Conservation (phyloP, 2,888 invertebrate genomes). For the Geophilus truncorum region DNA sequence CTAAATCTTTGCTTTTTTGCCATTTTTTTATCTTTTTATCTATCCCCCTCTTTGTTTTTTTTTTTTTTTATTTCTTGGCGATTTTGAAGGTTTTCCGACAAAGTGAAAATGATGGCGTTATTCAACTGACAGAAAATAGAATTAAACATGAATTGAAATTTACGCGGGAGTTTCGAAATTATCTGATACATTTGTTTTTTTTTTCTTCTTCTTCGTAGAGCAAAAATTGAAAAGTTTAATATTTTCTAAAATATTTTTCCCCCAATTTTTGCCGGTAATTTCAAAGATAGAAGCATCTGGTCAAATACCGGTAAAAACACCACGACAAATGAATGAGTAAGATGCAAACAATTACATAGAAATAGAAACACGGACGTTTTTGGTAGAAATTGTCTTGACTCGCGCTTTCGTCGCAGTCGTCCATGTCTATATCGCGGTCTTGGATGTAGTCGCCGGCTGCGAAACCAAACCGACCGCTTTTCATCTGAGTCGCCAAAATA, state of each 20-base stretch:
- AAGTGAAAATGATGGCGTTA: too few relatives aligned
- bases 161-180: too few relatives aligned
- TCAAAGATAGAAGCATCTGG: neutral
- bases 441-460: neutral
- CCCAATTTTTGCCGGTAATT: neutral
- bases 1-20: too few relatives aligned
- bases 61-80: too few relatives aligned
- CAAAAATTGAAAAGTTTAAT: neutral
- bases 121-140: too few relatives aligned
- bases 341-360: neutral
- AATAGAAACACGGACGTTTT: neutral
- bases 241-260: neutral
- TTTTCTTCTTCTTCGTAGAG: too few relatives aligned
- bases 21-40: neutral
- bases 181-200: neutral
- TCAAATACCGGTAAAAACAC: neutral
- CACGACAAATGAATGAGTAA: neutral
- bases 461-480: neutral
- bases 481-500: neutral
- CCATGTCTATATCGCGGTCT: neutral
- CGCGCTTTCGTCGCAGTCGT: neutral
- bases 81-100: too few relatives aligned
- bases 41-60: neutral
- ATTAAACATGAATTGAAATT: too few relatives aligned
- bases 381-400: neutral